phyloP scores from a whole-genome alignment of 2,797 vertebrate genomes.

The Remorina albescens region DNA sequence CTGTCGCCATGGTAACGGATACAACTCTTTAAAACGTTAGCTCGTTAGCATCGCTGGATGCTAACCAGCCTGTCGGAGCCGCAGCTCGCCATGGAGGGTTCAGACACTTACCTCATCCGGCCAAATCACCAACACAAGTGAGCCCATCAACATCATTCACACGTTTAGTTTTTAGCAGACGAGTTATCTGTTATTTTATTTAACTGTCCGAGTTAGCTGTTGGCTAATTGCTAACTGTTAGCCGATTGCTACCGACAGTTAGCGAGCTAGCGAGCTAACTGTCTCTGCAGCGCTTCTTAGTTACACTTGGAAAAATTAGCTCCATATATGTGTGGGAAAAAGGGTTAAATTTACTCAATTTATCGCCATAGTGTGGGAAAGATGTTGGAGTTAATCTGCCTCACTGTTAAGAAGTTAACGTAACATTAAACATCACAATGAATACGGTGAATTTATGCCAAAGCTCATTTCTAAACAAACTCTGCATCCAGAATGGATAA shows the following conservation, averaged over 20 bases:
- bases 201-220: background rate
- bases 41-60: slow-evolving; percentile 2
- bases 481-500: no score
- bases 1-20: slow-evolving; percentile 63
- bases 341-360: background rate
- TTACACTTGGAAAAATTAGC: background rate
- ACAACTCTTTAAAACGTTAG: background rate
- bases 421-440: no score
- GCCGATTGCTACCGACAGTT: background rate
- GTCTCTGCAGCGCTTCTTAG: no score
- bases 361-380: no score
- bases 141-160: slow-evolving; percentile 36
- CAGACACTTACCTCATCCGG: slow-evolving; percentile 86
- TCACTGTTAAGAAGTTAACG: background rate
- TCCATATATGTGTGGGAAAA: background rate
- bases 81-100: slow-evolving; percentile 55
- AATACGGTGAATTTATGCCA: no score
- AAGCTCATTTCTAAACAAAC: no score
- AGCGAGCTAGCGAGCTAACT: background rate
- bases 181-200: background rate
- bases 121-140: slow-evolving; percentile 90
- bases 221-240: no score
- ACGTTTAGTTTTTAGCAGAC: slow-evolving; percentile 7
- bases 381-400: background rate
- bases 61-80: background rate